Evolutionary conservation across 2,888 invertebrate genomes (phyloP), one percentile per base, ranked within the genome.

Genomic region (Barypeithes pellucidus): DNA sequence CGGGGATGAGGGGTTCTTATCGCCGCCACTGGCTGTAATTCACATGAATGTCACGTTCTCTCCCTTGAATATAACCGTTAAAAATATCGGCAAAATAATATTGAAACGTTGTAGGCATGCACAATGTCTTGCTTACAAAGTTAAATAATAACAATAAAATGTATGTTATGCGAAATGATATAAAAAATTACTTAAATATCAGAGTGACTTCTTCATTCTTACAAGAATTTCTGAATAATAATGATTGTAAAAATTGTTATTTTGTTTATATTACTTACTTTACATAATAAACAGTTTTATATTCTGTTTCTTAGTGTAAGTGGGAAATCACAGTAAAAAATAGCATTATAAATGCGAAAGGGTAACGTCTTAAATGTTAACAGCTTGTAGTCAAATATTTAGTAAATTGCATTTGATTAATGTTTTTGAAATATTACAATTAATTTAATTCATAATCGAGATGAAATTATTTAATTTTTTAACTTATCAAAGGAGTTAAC

Each of bases 201-300:
- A 29, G 9, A 29, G 29, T 29, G 29, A 29, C 9, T 29, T 29
- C 2, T 5, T 29, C 7, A 1, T 29, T 7, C 29, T 29, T 5
- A 29, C 9, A 9, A 29, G 9, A 1, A 29, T 29, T 29, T 29
- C 9, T 29, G 7, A 29, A 5, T 29, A 29, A 29, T 29, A 29
- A 29, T 29, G 5, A 29, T 29, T 29, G 29, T 29, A 29, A 9
- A 2, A 29, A 29, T 29, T 4, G 7, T 29, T 7, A 29, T 29
- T 9, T 29, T 29, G n/a, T n/a, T n/a, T n/a, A n/a, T n/a, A n/a
- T n/a, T n/a, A n/a, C 39, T n/a, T 9, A n/a, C 9, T 39, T 39
- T 39, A n/a, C n/a, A 43, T 43, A 43, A 43, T 43, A 43, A 43
- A 7, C 43, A 43, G 43, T 43, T 43, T 43, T 43, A 16, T 43